Conservation (phyloP, 2,888 invertebrate species). For the Agonopterix arenella region DNA sequence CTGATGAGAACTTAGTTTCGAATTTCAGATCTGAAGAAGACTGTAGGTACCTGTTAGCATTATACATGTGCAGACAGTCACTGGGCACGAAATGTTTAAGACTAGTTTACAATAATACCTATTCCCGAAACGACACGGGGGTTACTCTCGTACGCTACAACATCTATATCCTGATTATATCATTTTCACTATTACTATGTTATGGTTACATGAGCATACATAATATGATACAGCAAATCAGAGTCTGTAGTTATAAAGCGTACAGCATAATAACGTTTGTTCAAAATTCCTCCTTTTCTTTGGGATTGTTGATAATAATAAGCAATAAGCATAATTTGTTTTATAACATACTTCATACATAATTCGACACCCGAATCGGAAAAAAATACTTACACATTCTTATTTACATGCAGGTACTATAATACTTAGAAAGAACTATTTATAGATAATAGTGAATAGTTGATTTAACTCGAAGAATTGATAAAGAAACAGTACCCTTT, state of each 20-base stretch:
- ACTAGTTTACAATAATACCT: slow-evolving; percentile 57
- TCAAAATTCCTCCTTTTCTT: slow-evolving; percentile 61
- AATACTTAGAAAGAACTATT: too few species aligned
- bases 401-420: too few species aligned
- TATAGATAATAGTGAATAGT: too few species aligned
- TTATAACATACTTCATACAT: neutral
- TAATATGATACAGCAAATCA: slow-evolving; percentile 27
- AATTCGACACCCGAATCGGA: slow-evolving; percentile 2
- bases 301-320: slow-evolving; percentile 25
- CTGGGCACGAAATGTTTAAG: slow-evolving; percentile 37
- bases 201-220: slow-evolving; percentile 46
- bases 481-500: too few species aligned
- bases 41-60: slow-evolving; percentile 17
- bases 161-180: slow-evolving; percentile 49
- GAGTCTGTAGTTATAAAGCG: slow-evolving; percentile 30
- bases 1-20: neutral
- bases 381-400: too few species aligned
- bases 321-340: slow-evolving; percentile 14
- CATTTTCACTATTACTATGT: slow-evolving; percentile 43
- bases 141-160: slow-evolving; percentile 45
- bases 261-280: slow-evolving; percentile 50
- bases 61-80: slow-evolving; percentile 26
- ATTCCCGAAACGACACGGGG: slow-evolving; percentile 45
- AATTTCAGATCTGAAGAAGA: neutral
- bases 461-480: too few species aligned